Evolutionary conservation across 2,113 vertebrate species (phyloP).

Genomic region (Camelus bactrianus): DNA sequence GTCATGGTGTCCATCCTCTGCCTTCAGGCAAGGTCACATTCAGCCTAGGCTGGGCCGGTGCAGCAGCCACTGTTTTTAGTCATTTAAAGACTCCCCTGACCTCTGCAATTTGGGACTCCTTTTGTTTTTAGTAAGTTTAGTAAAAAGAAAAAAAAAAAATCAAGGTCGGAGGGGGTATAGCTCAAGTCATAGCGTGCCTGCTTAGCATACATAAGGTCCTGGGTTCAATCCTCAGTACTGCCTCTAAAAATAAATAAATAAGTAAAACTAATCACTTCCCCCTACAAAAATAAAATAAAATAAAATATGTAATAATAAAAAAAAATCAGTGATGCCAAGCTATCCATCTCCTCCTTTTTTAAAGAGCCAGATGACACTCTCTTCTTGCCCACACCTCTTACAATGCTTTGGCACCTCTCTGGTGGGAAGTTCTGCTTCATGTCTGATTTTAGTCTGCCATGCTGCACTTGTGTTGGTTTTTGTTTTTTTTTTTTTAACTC

Average conservation of each 20-base stretch:
- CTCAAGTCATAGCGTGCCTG: too few relatives aligned
- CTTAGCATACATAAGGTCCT: too few relatives aligned
- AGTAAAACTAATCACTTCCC: too few relatives aligned
- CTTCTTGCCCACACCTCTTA: neutral
- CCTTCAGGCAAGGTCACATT: neutral
- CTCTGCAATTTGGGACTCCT: neutral
- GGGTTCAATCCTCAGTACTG: too few relatives aligned
- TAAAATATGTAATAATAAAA: too few relatives aligned
- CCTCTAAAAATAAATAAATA: too few relatives aligned
- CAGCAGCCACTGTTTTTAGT: neutral
- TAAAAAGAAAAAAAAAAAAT: neutral
- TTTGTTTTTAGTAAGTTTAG: slow-evolving; percentile 42
- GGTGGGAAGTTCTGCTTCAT: slow-evolving; percentile 8
- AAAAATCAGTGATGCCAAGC: neutral
- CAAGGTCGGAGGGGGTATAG: too few relatives aligned
- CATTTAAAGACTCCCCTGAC: neutral
- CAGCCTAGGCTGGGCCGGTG: neutral
- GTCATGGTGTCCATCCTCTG: neutral
- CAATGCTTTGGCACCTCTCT: neutral
- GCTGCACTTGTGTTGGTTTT: neutral
- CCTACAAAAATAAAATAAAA: too few relatives aligned
- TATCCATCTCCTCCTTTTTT: neutral
- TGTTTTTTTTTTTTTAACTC: neutral
- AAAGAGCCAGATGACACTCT: neutral
- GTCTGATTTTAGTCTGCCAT: neutral